These are phyloP conservation scores for Dicyrtomina minuta DNA, from an alignment of 2,888 invertebrate species.

Conservation along the genomic window DNA sequence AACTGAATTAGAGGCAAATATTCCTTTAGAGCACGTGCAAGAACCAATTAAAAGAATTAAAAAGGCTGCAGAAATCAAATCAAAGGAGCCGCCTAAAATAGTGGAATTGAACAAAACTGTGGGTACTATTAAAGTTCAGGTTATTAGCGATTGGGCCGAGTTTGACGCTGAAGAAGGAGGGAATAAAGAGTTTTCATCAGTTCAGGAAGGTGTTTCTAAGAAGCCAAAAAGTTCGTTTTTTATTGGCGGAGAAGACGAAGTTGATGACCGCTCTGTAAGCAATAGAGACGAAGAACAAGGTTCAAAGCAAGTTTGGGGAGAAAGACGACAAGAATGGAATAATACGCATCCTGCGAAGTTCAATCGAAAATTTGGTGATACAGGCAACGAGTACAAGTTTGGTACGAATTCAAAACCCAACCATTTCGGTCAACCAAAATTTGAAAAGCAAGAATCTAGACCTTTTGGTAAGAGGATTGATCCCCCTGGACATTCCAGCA, in stretches of 20 bases:
- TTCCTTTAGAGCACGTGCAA: neutral
- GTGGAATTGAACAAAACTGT: slow-evolving; percentile 39
- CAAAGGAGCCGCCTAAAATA: neutral
- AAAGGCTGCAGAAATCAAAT: neutral
- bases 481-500: too few relatives aligned
- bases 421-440: too few relatives aligned
- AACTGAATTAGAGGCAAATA: slow-evolving; percentile 5
- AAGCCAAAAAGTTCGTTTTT: slow-evolving; percentile 50
- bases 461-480: too few relatives aligned
- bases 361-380: too few relatives aligned
- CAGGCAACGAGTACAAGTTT: too few relatives aligned
- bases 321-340: too few relatives aligned
- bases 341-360: too few relatives aligned
- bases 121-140: slow-evolving; percentile 48
- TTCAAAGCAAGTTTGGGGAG: too few relatives aligned
- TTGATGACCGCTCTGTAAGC: slow-evolving; percentile 15
- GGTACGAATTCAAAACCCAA: too few relatives aligned
- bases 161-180: slow-evolving; percentile 40
- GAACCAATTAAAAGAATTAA: neutral
- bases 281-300: neutral
- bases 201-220: slow-evolving; percentile 17
- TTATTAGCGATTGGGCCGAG: slow-evolving; percentile 44
- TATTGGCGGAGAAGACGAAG: slow-evolving; percentile 50
- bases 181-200: neutral
- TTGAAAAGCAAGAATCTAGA: too few relatives aligned